Conservation (phyloP, 1,140 invertebrate species). For the Papilio machaon region DNA sequence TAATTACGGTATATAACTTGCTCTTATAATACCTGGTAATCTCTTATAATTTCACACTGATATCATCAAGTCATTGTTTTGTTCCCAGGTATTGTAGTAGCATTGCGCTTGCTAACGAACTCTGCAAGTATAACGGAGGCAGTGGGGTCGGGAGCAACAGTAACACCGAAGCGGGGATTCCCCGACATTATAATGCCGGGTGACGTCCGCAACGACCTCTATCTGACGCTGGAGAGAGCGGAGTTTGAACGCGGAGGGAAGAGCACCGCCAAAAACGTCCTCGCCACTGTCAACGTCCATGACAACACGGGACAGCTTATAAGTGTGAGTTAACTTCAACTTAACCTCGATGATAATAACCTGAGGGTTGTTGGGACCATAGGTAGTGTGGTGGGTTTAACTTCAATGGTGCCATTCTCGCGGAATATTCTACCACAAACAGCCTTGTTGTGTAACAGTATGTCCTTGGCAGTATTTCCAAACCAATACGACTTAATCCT, state of each 20-base stretch:
- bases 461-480: too few relatives aligned
- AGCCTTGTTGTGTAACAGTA: too few relatives aligned
- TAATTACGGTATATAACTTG: slow-evolving; percentile 83
- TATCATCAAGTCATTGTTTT: slow-evolving; percentile 19
- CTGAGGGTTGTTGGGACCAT: too few relatives aligned
- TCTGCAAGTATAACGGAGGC: slow-evolving; percentile 71
- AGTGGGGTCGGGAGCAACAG: slow-evolving; percentile 85
- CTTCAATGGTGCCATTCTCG: too few relatives aligned
- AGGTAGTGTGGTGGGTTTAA: too few relatives aligned
- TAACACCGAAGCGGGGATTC: slow-evolving; percentile 95
- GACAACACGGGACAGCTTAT: slow-evolving; percentile 90
- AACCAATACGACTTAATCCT: too few relatives aligned
- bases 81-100: slow-evolving; percentile 74
- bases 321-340: slow-evolving; percentile 79
- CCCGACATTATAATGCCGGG: slow-evolving; percentile 98
- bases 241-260: slow-evolving; percentile 98
- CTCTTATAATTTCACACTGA: too few relatives aligned
- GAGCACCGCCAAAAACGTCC: slow-evolving; percentile 96
- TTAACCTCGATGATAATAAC: background rate
- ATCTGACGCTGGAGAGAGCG: slow-evolving; percentile 91
- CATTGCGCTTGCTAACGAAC: slow-evolving; percentile 69
- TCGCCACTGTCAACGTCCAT: slow-evolving; percentile 91
- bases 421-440: too few relatives aligned
- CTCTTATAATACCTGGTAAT: background rate
- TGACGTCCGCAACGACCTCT: slow-evolving; percentile 97